Evolutionary conservation across 37 sponge, comb jelly and placozoan genomes (phyloP), one percentile per base, ranked within the genome.

Genomic region (Tethya wilhelma): DNA sequence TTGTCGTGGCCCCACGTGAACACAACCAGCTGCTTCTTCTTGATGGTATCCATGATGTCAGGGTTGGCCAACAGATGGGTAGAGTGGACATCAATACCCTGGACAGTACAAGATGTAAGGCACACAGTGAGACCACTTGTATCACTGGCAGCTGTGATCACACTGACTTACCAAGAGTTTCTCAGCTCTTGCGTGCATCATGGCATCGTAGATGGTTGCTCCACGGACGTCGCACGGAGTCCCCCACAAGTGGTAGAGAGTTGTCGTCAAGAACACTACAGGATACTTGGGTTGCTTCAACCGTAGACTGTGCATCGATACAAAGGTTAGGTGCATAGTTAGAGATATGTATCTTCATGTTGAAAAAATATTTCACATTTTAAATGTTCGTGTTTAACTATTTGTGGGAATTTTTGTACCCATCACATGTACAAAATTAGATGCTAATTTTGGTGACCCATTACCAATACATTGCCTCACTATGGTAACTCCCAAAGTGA

Each of bases 1-100:
- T 83, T 83, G 0, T 28, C 1, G 8, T 31, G 28, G 9, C 80
- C 80, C 69, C 70, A 79, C 26, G 69, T 57, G 58, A 79, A 65
- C 65, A 78, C 17, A 2, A 78, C 45, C 36, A 65, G 49, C 4
- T 55, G 25, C 36, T 19, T 73, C 68, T 67, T 67, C 38, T 67
- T 17, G 19, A 67, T 32, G 20, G 25, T 59, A 6, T 59, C 9
- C 37, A 31, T 67, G 17, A 37, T 29, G 29, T 45, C 72, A 29
- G 29, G 44, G 33, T 72, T 25, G 29, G 44, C 56, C 29, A 72
- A 36, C 34, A 72, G 31, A 12, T 44, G 55, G 56, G 44, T 5
- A 5, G 73, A 72, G 28, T 72, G 14, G 1, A 72, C 2, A 28
- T 46, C 19, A 8, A 72, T 9, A 30, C 73, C 73, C 73, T 72